These are phyloP conservation scores for Cryptophagus acutangulus DNA, from an alignment of 2,888 invertebrate species.

Conservation along the genomic window DNA sequence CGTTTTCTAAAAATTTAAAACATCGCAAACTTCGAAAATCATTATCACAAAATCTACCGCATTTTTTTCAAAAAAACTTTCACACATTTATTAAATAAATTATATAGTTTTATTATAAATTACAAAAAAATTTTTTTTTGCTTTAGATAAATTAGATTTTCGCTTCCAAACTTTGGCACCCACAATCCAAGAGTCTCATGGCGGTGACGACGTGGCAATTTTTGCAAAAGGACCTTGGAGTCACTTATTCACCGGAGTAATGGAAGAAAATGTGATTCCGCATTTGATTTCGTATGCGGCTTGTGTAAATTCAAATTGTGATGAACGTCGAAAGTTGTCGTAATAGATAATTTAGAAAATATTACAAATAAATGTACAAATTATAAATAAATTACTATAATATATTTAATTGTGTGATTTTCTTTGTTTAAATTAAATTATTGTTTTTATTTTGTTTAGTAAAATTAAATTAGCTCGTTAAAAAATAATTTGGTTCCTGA, in stretches of 20 bases:
- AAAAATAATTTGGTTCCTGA: too few species aligned
- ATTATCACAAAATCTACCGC: too few species aligned
- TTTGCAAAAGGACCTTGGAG: slow-evolving; percentile 75
- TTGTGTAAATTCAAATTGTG: slow-evolving; percentile 54
- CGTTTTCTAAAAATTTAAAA: too few species aligned
- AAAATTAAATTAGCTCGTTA: background rate
- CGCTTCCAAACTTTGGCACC: slow-evolving; percentile 61
- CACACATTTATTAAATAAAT: too few species aligned
- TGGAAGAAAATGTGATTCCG: slow-evolving; percentile 75
- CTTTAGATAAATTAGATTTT: slow-evolving; percentile 50
- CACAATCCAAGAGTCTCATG: slow-evolving; percentile 62
- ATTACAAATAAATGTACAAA: background rate
- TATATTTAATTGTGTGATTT: too few species aligned
- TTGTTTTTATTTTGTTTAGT: too few species aligned
- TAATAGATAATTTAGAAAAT: background rate
- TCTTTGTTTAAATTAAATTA: too few species aligned
- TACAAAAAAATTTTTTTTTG: slow-evolving; percentile 10
- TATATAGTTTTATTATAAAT: too few species aligned
- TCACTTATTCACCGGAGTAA: slow-evolving; percentile 73
- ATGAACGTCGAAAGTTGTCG: slow-evolving; percentile 7
- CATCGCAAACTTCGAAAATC: too few species aligned
- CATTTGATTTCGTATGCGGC: slow-evolving; percentile 70
- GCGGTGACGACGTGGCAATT: slow-evolving; percentile 75
- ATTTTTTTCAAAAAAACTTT: slow-evolving; percentile 6
- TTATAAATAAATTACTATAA: slow-evolving; percentile 2